phyloP scores from a whole-genome alignment of 2,888 invertebrate species.

The Lapara coniferarum region DNA sequence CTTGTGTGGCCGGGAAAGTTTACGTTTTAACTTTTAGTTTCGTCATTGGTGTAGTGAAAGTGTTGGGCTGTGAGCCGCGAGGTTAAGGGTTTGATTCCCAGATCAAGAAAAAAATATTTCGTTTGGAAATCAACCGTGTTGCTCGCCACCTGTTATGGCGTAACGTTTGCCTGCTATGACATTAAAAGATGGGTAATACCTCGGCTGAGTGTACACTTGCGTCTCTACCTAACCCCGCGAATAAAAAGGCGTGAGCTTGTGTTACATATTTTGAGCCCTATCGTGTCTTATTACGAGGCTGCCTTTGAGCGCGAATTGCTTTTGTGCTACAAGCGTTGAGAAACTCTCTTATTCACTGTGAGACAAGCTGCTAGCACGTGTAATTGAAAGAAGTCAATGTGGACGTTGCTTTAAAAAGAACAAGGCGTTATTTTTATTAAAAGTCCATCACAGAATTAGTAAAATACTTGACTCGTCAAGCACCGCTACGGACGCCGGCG shows the following conservation, averaged over 20 bases:
- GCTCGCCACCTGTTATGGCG: too few species aligned
- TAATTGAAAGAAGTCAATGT: conserved; percentile 18
- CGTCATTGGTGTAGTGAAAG: neutral
- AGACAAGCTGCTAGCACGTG: neutral
- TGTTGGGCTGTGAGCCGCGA: neutral
- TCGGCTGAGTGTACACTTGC: too few species aligned
- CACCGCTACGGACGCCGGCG: too few species aligned
- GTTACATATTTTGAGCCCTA: conserved; percentile 7
- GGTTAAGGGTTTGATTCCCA: too few species aligned
- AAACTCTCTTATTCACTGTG: conserved; percentile 3
- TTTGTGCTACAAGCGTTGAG: conserved; percentile 19
- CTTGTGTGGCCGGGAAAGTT: neutral
- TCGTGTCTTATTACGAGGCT: conserved; percentile 14
- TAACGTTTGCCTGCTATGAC: too few species aligned
- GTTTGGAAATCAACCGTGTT: too few species aligned
- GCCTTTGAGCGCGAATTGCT: conserved; percentile 20
- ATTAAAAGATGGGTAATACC: too few species aligned
- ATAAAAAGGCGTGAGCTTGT: neutral
- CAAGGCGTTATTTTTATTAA: neutral
- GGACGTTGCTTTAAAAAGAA: neutral
- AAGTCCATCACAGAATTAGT: neutral
- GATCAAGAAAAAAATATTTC: too few species aligned
- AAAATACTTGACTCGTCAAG: neutral
- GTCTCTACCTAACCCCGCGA: too few species aligned
- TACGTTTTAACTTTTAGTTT: neutral